Evolutionary conservation across 37 sponge, comb jelly and placozoan species (phyloP).

Genomic region (Crambe crambe): DNA sequence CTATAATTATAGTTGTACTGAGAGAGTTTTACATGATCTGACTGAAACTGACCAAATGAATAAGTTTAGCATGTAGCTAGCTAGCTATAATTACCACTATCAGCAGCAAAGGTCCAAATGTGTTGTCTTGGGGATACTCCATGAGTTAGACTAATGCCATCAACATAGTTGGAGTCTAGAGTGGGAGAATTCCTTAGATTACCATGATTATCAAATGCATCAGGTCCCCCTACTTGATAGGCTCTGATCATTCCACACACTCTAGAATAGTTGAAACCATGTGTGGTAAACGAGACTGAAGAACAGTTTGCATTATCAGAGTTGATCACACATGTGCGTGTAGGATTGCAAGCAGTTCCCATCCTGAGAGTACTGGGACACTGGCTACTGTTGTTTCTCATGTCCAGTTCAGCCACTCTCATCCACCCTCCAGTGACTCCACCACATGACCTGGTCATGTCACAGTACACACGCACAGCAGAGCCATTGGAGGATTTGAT

Average conservation of each 20-base stretch:
- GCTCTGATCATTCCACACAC: constrained; percentile 31
- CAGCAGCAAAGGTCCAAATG: constrained; percentile 31
- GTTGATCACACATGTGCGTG: neutral
- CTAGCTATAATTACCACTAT: neutral
- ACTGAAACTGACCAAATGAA: no score
- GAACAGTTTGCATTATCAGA: neutral
- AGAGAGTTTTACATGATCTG: no score
- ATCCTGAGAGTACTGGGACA: constrained; percentile 4
- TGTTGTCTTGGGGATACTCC: constrained; percentile 20
- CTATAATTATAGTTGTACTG: no score
- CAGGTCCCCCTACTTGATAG: constrained; percentile 15
- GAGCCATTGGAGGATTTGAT: constrained; percentile 8
- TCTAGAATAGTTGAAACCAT: no score
- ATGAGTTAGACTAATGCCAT: constrained; percentile 26
- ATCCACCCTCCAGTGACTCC: constrained; percentile 21
- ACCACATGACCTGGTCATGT: constrained; percentile 25
- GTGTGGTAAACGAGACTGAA: neutral
- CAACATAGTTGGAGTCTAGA: constrained; percentile 23
- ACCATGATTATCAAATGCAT: neutral
- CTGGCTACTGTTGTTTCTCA: constrained; percentile 8
- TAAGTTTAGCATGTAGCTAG: neutral
- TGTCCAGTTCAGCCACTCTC: constrained; percentile 23
- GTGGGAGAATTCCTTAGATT: neutral
- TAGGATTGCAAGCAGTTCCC: neutral
- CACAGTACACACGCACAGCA: constrained; percentile 14